A percentile compares a stretch with the other conserved stretches of the same genome.
These are phyloP conservation scores for Nannoperca australis DNA, from an alignment of 2,797 vertebrate genomes.

Conservation along the genomic window DNA sequence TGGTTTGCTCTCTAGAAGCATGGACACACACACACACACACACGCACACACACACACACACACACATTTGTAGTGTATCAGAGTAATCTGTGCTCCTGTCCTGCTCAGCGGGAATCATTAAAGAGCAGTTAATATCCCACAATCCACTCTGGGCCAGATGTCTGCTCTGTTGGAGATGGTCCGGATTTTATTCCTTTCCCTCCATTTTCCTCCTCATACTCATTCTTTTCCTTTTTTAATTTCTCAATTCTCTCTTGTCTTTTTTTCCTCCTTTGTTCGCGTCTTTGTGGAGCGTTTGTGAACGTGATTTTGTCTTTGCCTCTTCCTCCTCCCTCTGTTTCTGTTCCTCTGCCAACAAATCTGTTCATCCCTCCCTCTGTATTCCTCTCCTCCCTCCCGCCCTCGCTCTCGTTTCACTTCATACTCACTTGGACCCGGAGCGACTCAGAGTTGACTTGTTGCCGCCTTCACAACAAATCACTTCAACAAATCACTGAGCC, in stretches of 20 bases:
- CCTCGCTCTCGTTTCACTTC: slow-evolving; percentile 19
- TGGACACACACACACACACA: slow-evolving; percentile 18
- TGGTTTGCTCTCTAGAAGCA: slow-evolving; percentile 36
- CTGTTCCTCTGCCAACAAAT: slow-evolving; percentile 45
- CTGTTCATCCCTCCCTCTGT: slow-evolving; percentile 24
- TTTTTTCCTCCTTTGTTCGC: no score
- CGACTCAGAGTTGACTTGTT: slow-evolving; percentile 46
- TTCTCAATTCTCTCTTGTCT: no score
- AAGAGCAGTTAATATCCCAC: slow-evolving; percentile 82
- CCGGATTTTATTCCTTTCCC: slow-evolving; percentile 5
- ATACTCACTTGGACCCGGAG: slow-evolving; percentile 43
- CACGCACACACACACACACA: slow-evolving; percentile 6
- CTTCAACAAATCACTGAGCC: no score
- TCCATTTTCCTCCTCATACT: not conserved
- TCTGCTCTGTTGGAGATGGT: slow-evolving; percentile 65
- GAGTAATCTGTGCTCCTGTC: slow-evolving; percentile 42
- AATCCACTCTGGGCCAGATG: slow-evolving; percentile 82
- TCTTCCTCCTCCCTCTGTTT: slow-evolving; percentile 7
- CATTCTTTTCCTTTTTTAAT: not conserved
- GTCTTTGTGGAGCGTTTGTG: no score
- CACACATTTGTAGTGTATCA: slow-evolving; percentile 16
- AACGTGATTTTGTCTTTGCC: not conserved
- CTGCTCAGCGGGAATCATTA: slow-evolving; percentile 69
- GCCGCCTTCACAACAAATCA: slow-evolving; percentile 33
- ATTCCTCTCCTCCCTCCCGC: slow-evolving; percentile 1